phyloP scores from a whole-genome alignment of 2,113 vertebrate species.

The Lipotes vexillifer region DNA sequence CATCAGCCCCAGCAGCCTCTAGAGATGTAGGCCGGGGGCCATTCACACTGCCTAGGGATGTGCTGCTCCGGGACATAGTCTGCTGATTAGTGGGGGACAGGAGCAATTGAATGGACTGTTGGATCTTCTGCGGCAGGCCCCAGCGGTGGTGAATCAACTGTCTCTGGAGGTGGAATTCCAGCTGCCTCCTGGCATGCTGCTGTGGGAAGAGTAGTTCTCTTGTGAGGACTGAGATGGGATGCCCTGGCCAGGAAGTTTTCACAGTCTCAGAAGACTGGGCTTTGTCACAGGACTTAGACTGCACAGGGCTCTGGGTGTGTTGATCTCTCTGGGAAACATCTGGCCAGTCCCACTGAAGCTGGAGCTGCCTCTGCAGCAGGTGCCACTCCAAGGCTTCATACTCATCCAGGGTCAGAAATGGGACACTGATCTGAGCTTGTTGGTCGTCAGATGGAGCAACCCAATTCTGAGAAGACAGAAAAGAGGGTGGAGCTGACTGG shows the following conservation, averaged over 20 bases:
- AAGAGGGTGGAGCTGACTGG: neutral
- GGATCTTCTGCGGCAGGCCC: neutral
- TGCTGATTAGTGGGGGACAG: neutral
- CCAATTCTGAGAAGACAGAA: neutral
- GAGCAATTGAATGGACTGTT: neutral
- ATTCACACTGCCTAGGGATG: neutral
- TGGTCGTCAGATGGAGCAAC: neutral
- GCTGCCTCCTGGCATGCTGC: neutral
- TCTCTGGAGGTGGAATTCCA: neutral
- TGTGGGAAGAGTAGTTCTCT: neutral
- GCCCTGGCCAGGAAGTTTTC: neutral
- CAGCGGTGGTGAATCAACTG: neutral
- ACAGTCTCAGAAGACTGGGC: neutral
- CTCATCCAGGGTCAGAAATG: neutral
- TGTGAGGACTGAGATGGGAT: neutral
- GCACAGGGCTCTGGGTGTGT: neutral
- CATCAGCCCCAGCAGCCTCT: neutral
- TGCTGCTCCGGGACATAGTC: neutral
- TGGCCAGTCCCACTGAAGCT: neutral
- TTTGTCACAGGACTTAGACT: neutral
- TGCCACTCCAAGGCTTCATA: neutral
- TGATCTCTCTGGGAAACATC: neutral
- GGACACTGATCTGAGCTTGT: neutral
- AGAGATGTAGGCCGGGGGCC: neutral
- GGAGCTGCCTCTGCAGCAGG: neutral